A percentile compares a stretch with the other conserved stretches of the same genome.
These are phyloP conservation scores for Alcis repandata DNA, from an alignment of 2,888 invertebrate genomes.

Conservation along the genomic window DNA sequence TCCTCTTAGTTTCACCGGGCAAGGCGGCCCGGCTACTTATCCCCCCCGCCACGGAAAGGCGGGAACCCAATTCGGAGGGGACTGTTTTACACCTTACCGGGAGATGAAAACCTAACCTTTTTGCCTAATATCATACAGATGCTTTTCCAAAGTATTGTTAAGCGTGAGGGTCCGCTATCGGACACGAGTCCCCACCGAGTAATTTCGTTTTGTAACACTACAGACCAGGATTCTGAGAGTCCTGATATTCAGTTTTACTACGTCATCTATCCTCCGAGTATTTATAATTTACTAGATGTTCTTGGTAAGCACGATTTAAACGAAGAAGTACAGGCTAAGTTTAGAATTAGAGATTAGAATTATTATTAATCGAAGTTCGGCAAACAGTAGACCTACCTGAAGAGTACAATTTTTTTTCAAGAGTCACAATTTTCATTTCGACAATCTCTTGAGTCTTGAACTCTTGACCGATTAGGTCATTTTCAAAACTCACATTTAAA, in stretches of 20 bases:
- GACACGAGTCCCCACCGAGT: conserved; percentile 72
- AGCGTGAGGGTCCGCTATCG: conserved; percentile 79
- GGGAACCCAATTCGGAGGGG: too few species aligned
- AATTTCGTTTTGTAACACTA: conserved; percentile 67
- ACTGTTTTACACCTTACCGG: conserved; percentile 65
- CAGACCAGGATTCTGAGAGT: conserved; percentile 58
- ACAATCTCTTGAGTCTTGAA: too few species aligned
- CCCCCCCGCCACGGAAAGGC: too few species aligned
- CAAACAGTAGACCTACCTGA: too few species aligned
- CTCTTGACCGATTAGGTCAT: too few species aligned
- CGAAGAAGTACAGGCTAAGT: conserved; percentile 60
- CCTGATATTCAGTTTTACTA: conserved; percentile 71
- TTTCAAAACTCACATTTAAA: too few species aligned
- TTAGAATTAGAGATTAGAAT: conserved; percentile 57
- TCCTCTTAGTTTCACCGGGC: too few species aligned
- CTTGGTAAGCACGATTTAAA: conserved; percentile 57
- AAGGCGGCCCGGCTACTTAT: too few species aligned
- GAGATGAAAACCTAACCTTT: conserved; percentile 55
- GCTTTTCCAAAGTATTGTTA: conserved; percentile 77
- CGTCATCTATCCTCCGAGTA: conserved; percentile 60
- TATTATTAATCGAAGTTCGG: too few species aligned
- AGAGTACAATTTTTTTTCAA: conserved; percentile 89
- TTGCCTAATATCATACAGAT: conserved; percentile 61
- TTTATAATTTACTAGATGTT: conserved; percentile 60
- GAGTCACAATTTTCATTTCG: too few species aligned